These are phyloP conservation scores for Tanytarsus gracilentus DNA, from an alignment of 2,888 invertebrate genomes.

Conservation along the genomic window DNA sequence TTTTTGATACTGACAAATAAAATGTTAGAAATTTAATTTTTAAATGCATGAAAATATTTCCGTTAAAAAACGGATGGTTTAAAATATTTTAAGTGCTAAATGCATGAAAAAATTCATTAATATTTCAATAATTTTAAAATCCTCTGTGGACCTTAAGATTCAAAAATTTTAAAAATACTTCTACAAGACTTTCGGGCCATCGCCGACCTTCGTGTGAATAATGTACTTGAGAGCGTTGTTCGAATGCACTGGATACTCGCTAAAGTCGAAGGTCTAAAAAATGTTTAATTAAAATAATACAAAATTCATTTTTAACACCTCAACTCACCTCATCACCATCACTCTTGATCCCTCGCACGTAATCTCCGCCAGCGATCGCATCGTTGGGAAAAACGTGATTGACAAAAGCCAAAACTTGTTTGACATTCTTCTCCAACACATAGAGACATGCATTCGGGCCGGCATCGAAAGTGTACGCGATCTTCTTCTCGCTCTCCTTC, in stretches of 20 bases:
- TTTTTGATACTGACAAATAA: too few species aligned
- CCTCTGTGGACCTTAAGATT: too few species aligned
- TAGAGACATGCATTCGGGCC: conserved; percentile 94
- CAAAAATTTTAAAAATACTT: too few species aligned
- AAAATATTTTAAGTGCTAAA: too few species aligned
- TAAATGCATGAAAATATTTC: too few species aligned
- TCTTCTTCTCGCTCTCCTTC: conserved; percentile 52
- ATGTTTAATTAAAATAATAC: conserved; percentile 19
- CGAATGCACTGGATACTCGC: conserved; percentile 31
- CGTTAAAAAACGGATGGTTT: too few species aligned
- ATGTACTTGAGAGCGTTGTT: conserved; percentile 65
- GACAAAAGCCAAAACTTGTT: conserved; percentile 57
- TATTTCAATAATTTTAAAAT: too few species aligned
- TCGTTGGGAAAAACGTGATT: conserved; percentile 63
- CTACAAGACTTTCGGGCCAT: too few species aligned
- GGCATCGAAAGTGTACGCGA: conserved; percentile 97
- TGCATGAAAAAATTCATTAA: too few species aligned
- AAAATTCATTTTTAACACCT: conserved; percentile 26
- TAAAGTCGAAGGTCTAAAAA: conserved; percentile 33
- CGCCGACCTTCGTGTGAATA: conserved; percentile 73
- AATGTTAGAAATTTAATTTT: too few species aligned
- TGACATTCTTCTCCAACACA: conserved; percentile 64
- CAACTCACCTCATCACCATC: conserved; percentile 30
- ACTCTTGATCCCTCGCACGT: conserved; percentile 50
- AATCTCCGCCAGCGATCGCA: conserved; percentile 41